Percentiles rank a stretch among this genome's conserved stretches.
Evolutionary conservation across 2,113 vertebrate species (phyloP).

Genomic region (Mastomys coucha): DNA sequence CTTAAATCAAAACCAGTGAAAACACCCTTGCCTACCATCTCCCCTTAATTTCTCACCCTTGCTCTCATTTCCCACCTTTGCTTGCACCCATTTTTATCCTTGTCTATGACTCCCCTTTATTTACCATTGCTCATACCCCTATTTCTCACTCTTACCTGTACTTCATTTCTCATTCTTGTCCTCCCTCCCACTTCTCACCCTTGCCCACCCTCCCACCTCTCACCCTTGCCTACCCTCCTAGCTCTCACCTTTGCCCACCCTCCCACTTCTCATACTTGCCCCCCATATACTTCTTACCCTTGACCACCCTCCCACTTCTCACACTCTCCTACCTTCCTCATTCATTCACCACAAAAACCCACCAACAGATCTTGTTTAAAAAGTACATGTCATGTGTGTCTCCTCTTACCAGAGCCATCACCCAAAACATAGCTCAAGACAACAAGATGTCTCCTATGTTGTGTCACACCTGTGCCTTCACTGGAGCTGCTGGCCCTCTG

Average conservation of each 20-base stretch:
- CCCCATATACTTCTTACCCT: too few species aligned
- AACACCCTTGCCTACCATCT: neutral
- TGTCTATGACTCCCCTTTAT: neutral
- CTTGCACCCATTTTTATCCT: neutral
- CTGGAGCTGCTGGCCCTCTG: neutral
- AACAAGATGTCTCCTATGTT: neutral
- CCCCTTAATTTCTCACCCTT: neutral
- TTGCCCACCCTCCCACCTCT: neutral
- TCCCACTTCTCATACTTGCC: neutral
- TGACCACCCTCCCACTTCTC: neutral
- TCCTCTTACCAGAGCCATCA: neutral
- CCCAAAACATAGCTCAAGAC: neutral
- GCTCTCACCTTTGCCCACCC: too few species aligned
- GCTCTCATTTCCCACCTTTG: neutral
- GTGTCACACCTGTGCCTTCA: neutral
- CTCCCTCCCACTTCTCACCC: neutral
- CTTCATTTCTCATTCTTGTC: too few species aligned
- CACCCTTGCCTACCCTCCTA: too few species aligned
- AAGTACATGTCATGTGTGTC: neutral
- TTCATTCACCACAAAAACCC: neutral
- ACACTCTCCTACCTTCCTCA: neutral
- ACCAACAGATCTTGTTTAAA: neutral
- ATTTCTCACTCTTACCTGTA: neutral
- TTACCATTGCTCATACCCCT: neutral
- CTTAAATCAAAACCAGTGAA: neutral